These are phyloP conservation scores for Taurulus bubalis DNA, from an alignment of 2,113 vertebrate species.

Conservation along the genomic window DNA sequence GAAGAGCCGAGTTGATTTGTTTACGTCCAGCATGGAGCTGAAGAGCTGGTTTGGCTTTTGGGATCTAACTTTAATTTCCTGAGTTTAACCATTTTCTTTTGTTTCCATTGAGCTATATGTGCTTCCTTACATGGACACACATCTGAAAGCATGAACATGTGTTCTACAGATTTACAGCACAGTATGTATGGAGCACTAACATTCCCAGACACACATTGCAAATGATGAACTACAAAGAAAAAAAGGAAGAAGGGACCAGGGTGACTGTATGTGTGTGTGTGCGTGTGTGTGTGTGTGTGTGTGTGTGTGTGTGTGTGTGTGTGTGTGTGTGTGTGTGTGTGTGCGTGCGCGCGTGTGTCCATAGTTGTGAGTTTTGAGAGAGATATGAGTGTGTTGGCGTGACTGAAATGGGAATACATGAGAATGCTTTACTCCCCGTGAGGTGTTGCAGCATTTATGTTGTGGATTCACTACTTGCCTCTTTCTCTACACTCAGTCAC, in stretches of 20 bases:
- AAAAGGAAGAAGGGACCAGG: background rate
- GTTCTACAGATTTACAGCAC: background rate
- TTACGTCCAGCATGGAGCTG: background rate
- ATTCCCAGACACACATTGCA: background rate
- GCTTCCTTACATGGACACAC: constrained; percentile 4
- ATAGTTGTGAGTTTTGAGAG: background rate
- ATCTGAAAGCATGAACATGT: background rate
- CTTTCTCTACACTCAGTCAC: background rate
- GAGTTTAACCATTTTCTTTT: constrained; percentile 1
- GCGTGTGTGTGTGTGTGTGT: background rate
- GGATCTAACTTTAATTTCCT: constrained; percentile 21
- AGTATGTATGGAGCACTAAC: background rate
- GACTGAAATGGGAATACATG: background rate
- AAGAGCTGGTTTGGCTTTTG: background rate
- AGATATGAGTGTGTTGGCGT: constrained; percentile 1
- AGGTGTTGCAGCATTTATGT: background rate
- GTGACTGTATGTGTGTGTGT: background rate
- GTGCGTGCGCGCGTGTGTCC: background rate
- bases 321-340: background rate
- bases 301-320: background rate
- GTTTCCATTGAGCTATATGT: constrained; percentile 10
- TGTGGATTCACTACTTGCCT: background rate
- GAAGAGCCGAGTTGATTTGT: background rate
- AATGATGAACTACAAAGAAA: background rate
- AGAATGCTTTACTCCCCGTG: background rate